Evolutionary conservation across 2,888 invertebrate species (phyloP).

Genomic region (Agonopterix arenella): DNA sequence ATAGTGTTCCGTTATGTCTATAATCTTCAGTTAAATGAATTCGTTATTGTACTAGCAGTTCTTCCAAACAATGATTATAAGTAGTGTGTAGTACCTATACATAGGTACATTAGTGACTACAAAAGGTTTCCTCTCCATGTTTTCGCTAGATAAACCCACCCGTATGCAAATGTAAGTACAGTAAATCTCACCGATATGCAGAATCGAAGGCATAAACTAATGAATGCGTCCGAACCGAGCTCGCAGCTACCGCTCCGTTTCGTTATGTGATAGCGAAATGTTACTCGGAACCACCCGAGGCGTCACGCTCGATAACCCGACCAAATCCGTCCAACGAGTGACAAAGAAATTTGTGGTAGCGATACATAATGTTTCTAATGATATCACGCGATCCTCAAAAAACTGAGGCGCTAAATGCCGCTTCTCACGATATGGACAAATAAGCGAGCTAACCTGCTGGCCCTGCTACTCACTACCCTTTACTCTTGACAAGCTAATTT

Average conservation of each 20-base stretch:
- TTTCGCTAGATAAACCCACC: neutral
- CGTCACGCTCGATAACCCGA: constrained; percentile 48
- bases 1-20: too few species aligned
- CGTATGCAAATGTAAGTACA: neutral
- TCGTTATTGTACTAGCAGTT: too few species aligned
- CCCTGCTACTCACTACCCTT: too few species aligned
- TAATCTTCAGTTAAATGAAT: too few species aligned
- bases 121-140: too few species aligned
- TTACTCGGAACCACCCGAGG: constrained; percentile 10
- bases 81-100: too few species aligned
- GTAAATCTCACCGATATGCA: too few species aligned
- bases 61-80: too few species aligned
- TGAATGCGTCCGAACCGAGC: too few species aligned
- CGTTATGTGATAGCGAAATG: neutral
- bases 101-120: too few species aligned
- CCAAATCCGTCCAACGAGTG: constrained; percentile 49
- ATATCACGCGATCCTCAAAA: constrained; percentile 54
- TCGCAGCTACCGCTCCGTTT: neutral
- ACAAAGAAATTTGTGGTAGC: constrained; percentile 59
- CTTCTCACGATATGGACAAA: constrained; percentile 38
- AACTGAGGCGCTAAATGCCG: constrained; percentile 48
- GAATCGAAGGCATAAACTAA: too few species aligned
- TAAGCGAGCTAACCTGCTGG: too few species aligned
- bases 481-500: neutral
- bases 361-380: constrained; percentile 45